Evolutionary conservation across 1,140 invertebrate species (phyloP).

Genomic region (Xylocopa sonorina): DNA sequence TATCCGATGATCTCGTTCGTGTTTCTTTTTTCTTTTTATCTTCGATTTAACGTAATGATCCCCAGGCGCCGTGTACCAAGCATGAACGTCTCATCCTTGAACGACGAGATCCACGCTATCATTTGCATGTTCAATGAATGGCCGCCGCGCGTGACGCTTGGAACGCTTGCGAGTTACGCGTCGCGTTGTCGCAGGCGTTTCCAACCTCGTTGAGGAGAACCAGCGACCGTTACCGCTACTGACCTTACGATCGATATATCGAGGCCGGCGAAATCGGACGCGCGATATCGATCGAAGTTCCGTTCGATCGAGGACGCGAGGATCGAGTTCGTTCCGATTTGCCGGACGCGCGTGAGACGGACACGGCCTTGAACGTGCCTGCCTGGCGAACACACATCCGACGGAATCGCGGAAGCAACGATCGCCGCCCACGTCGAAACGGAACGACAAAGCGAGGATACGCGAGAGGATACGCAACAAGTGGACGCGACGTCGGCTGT

Average conservation of each 20-base stretch:
- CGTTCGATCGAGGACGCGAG: constrained; percentile 14
- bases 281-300: constrained; percentile 59
- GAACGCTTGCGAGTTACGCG: too few relatives aligned
- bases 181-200: not conserved
- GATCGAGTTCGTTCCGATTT: constrained; percentile 52
- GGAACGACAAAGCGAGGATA: not conserved
- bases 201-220: too few relatives aligned
- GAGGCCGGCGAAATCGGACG: constrained; percentile 53
- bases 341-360: not conserved
- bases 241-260: constrained; percentile 57
- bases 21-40: not conserved
- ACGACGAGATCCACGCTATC: constrained; percentile 18
- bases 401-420: not conserved
- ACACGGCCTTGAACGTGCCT: constrained; percentile 5
- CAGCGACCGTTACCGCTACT: constrained; percentile 63
- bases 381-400: not conserved
- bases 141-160: too few relatives aligned
- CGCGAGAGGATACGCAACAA: too few relatives aligned
- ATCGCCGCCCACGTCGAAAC: not conserved
- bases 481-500: too few relatives aligned
- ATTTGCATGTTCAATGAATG: constrained; percentile 23
- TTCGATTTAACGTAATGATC: constrained; percentile 48
- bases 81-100: not conserved
- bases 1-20: not conserved
- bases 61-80: constrained; percentile 18